phyloP scores from a whole-genome alignment of 2,888 invertebrate genomes.

The Nymphalis polychloros region DNA sequence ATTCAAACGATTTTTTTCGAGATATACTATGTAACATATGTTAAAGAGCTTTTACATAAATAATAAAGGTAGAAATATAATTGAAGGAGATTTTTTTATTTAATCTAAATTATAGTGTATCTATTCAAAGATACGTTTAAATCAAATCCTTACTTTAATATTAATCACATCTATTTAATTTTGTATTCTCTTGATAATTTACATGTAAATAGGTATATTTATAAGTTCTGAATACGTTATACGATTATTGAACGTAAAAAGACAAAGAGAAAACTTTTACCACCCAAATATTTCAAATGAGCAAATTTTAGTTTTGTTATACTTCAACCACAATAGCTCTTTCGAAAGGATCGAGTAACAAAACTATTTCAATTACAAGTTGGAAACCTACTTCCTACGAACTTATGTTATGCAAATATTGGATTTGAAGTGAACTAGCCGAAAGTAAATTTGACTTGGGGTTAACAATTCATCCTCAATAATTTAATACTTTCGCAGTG shows the following conservation, averaged over 20 bases:
- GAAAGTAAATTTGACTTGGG: not conserved
- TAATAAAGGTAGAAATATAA: too few species aligned
- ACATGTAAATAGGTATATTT: too few species aligned
- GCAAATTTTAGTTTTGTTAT: slow-evolving; percentile 15
- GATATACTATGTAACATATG: too few species aligned
- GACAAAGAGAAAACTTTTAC: not conserved
- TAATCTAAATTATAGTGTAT: too few species aligned
- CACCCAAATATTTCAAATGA: slow-evolving; percentile 20
- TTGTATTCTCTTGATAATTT: too few species aligned
- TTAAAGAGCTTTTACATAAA: too few species aligned
- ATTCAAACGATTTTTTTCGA: too few species aligned
- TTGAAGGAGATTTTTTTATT: too few species aligned
- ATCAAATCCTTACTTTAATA: too few species aligned
- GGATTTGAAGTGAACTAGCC: not conserved
- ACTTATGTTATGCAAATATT: slow-evolving; percentile 14
- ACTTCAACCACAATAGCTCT: slow-evolving; percentile 14
- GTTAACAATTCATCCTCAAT: not conserved
- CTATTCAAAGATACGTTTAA: too few species aligned
- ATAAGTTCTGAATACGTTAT: too few species aligned
- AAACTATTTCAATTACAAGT: slow-evolving; percentile 37
- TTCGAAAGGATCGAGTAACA: slow-evolving; percentile 18
- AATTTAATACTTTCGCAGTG: not conserved
- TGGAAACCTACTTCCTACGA: slow-evolving; percentile 19
- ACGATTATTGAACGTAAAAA: not conserved
- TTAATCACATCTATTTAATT: too few species aligned